Evolutionary conservation across 2,113 vertebrate genomes (phyloP).

Genomic region (Hippocampus barbouri): DNA sequence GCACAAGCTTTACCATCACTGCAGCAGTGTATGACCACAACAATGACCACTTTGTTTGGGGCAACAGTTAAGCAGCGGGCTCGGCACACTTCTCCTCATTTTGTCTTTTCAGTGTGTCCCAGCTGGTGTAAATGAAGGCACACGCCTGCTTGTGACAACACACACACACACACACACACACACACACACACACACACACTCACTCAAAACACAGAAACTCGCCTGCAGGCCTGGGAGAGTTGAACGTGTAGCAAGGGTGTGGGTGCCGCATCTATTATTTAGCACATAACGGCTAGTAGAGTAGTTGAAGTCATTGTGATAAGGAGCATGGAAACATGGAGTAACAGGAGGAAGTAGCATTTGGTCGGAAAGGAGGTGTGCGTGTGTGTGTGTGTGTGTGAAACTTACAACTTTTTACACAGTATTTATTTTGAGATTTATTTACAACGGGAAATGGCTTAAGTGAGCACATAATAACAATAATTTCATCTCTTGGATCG

Average conservation of each 20-base stretch:
- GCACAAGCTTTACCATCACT: slow-evolving; percentile 31
- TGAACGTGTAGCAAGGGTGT: slow-evolving; percentile 25
- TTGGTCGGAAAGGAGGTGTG: background rate
- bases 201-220: slow-evolving; percentile 32
- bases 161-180: slow-evolving; percentile 21
- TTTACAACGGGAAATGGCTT: too few species aligned
- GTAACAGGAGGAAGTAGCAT: background rate
- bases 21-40: slow-evolving; percentile 49
- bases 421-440: background rate
- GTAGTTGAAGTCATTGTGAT: slow-evolving; percentile 41
- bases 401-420: background rate
- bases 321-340: slow-evolving; percentile 22
- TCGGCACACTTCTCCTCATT: slow-evolving; percentile 51
- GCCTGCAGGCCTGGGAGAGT: slow-evolving; percentile 34
- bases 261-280: slow-evolving; percentile 50
- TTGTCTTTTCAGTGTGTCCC: slow-evolving; percentile 46
- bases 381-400: too few species aligned
- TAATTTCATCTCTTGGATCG: too few species aligned
- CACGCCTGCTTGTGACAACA: slow-evolving; percentile 47
- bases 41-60: slow-evolving; percentile 67
- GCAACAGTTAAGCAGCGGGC: slow-evolving; percentile 62
- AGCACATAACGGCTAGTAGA: slow-evolving; percentile 44
- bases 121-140: slow-evolving; percentile 65
- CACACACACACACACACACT: slow-evolving; percentile 16
- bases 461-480: too few species aligned